Evolutionary conservation across 2,888 invertebrate genomes (phyloP).

Genomic region (Dermolepida albohirtum): DNA sequence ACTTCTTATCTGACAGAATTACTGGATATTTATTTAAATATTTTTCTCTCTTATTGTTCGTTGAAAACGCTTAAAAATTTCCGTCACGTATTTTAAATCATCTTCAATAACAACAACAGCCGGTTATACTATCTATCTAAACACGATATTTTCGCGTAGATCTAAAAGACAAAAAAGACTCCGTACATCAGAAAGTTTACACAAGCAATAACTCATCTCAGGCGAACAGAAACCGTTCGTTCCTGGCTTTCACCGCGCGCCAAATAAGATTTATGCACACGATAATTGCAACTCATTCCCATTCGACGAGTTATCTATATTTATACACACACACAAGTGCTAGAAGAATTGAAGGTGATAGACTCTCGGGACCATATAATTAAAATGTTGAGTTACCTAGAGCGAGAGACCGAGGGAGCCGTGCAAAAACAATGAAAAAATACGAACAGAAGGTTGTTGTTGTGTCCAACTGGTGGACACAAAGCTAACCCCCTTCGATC

Average conservation of each 20-base stretch:
- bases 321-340: background rate
- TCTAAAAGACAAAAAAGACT: background rate
- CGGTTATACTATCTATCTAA: too few species aligned
- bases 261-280: constrained; percentile 18
- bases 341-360: constrained; percentile 22
- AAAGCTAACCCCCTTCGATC: constrained; percentile 48
- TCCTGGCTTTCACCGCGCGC: constrained; percentile 28
- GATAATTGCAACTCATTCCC: constrained; percentile 33
- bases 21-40: too few species aligned
- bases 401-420: background rate
- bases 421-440: constrained; percentile 13
- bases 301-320: background rate
- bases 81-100: too few species aligned
- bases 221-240: constrained; percentile 20
- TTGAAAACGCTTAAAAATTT: too few species aligned
- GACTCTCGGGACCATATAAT: background rate
- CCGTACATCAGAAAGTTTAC: constrained; percentile 25
- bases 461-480: constrained; percentile 39
- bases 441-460: constrained; percentile 18
- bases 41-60: too few species aligned
- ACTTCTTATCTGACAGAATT: too few species aligned
- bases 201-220: constrained; percentile 28
- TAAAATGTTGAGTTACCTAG: constrained; percentile 5
- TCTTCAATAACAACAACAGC: too few species aligned
- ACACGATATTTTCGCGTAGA: too few species aligned